Base-by-base conservation (phyloP, 2,113 vertebrate species). In the Rutilus rutilus region DNA sequence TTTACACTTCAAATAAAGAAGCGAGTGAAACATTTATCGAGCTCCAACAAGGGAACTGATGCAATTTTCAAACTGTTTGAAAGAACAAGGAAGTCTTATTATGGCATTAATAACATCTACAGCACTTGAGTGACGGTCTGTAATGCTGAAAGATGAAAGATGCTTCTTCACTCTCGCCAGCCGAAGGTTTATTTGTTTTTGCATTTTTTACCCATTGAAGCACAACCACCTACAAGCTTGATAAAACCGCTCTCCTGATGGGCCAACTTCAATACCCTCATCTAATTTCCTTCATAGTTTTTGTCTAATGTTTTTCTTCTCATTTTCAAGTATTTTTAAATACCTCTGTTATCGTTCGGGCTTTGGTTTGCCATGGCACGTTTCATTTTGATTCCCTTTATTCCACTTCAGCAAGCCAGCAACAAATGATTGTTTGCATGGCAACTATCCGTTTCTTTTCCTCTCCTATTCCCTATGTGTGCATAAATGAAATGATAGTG, bases 261-360 rank as follows among this genome's bases (percentile, higher is more conserved):
- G 74, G 69, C n/a, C 11, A 52, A 84, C 59, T 67, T 79, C 86
- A 87, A 86, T 83, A 81, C 86, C 73, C 82, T 84, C 69, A 27
- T 71, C 82, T 89, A 77, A 89, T 89, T 88, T 86, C 33, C 52
- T 87, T 42, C n/a, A 15, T 42, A 60, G 54, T 23, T 85, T 83
- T 45, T 79, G 71, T 60, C 39, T 71, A 69, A 69, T 67, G 15
- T 87, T 80, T 57, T 86, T 81, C 83, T 84, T 82, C 21, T 78
- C 65, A 60, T 87, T 85, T 71, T 84, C 25, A 77, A 87, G 76
- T 64, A 62, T 74, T 86, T 77, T 81, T 81, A 62, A 85, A 79
- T 86, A 65, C 50, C 10, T 30, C 27, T 83, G 15, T 64, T 77
- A 65, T 86, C 21, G 9, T n/a, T 74, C 30, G 3, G 11, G 75